These are phyloP conservation scores for Volucella bombylans DNA, from an alignment of 2,888 invertebrate species.

Conservation along the genomic window DNA sequence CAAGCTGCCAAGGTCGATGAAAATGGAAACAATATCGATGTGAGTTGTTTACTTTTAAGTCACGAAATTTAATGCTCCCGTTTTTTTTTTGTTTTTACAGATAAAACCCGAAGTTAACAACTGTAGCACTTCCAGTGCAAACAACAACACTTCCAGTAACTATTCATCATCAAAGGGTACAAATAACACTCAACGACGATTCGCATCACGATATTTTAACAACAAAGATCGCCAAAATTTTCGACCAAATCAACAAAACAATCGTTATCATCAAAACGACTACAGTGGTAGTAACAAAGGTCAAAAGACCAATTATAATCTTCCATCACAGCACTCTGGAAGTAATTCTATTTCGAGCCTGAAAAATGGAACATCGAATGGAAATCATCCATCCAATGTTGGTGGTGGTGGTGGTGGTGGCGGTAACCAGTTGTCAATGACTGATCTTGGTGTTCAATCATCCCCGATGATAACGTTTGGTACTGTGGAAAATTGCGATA, in stretches of 20 bases:
- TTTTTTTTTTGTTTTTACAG: conserved; percentile 34
- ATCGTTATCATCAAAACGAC: conserved; percentile 68
- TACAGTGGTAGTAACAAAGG: conserved; percentile 30
- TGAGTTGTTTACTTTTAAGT: background rate
- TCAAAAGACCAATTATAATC: conserved; percentile 43
- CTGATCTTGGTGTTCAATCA: conserved; percentile 73
- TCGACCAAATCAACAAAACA: conserved; percentile 61
- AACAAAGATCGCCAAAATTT: conserved; percentile 75
- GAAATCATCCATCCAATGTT: conserved; percentile 34
- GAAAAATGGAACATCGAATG: conserved; percentile 26
- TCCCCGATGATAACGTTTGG: conserved; percentile 71
- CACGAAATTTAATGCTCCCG: background rate
- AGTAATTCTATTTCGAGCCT: conserved; percentile 51
- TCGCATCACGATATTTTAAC: conserved; percentile 77
- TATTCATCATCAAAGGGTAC: conserved; percentile 42
- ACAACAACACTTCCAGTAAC: conserved; percentile 21
- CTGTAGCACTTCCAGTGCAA: conserved; percentile 19
- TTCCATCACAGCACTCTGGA: conserved; percentile 8
- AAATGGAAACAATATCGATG: conserved; percentile 72
- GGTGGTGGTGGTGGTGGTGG: conserved; percentile 44
- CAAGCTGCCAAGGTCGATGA: conserved; percentile 74
- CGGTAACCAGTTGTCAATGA: conserved; percentile 31
- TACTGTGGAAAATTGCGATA: conserved; percentile 49
- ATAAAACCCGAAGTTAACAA: conserved; percentile 75
- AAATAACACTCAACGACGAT: conserved; percentile 74